Base-by-base conservation (phyloP, 2,888 invertebrate species). In the Eumacrocentrus americanus region DNA sequence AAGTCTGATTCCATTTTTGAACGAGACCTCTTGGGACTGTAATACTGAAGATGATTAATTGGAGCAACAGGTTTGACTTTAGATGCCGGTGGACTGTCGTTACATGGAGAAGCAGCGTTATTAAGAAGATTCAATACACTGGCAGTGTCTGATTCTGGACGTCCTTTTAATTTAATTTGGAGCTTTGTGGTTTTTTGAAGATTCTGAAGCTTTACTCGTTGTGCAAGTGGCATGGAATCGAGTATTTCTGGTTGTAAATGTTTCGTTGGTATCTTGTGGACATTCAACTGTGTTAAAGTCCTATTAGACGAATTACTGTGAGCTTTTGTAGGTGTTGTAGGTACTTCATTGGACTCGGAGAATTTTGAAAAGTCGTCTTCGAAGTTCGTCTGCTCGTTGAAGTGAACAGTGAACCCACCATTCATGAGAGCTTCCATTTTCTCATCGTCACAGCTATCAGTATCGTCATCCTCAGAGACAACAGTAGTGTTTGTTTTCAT, bases 51-150 rank as follows among this genome's bases (percentile, higher is more conserved):
- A 0, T 63, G 60, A 11, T 54, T 60, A 5, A 16, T 53, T 1
- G 18, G 22, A 4, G 11, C 25, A 5, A 54, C 6, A 0, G 63
- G 37, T 0, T 58, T 7, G 0, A 75, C 20, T 20, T 78, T 77
- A 1, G 62, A 60, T 0, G 76, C 72, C 0, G 80, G 80, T 0
- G 80, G 80, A 47, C 77, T 79, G 42, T 81, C 80, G 14, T 76
- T 76, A 58, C 76, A 74, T 1, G 80, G 80, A 0, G 80, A 80
- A 0, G 74, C 64, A 0, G 74, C 78, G 42, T 79, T 76, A 0
- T 79, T 79, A n/a, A 81, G 44, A 0, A 81, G 65, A 60, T 70
- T 65, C 20, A 74, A 22, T 0, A 64, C 51, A 52, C 70, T 70
- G 11, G 18, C 55, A 47, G 64, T 65, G n/a, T 40, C 3, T 44